Percentiles rank a stretch among this genome's conserved stretches.
These are phyloP conservation scores for Euura saliciscinereae DNA, from an alignment of 1,140 invertebrate genomes.

Conservation along the genomic window DNA sequence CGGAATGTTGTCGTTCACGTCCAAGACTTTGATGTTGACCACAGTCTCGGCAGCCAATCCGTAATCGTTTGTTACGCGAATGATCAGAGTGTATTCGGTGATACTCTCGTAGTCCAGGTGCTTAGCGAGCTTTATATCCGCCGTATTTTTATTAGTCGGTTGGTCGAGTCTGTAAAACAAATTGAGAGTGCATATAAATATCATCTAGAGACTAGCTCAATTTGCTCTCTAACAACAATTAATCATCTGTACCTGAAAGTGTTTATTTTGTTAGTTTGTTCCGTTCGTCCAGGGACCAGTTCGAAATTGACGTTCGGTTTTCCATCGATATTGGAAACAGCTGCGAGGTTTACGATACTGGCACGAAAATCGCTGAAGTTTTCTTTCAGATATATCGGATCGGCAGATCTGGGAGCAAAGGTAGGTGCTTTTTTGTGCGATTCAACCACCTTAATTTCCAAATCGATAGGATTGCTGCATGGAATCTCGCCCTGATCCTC, in stretches of 20 bases:
- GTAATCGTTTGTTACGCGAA: constrained; percentile 82
- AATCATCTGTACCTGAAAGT: constrained; percentile 66
- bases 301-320: constrained; percentile 76
- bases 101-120: constrained; percentile 84
- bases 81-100: constrained; percentile 80
- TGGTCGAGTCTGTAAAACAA: no score
- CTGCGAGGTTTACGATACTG: constrained; percentile 72
- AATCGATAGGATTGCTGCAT: constrained; percentile 70
- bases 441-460: constrained; percentile 84
- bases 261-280: constrained; percentile 81
- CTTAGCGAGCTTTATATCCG: constrained; percentile 74
- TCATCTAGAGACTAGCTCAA: no score
- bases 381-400: constrained; percentile 73
- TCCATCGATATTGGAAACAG: constrained; percentile 77
- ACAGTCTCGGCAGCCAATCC: constrained; percentile 77
- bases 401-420: constrained; percentile 65
- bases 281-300: constrained; percentile 78
- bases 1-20: constrained; percentile 90
- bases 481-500: constrained; percentile 73
- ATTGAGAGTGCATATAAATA: no score
- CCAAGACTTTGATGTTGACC: constrained; percentile 77
- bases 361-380: constrained; percentile 72
- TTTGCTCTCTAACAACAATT: no score
- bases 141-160: constrained; percentile 65
- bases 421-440: constrained; percentile 86